A percentile compares a stretch with the other conserved stretches of the same genome.
These are phyloP conservation scores for Cephus nigrinus DNA, from an alignment of 2,888 invertebrate species.

Conservation along the genomic window DNA sequence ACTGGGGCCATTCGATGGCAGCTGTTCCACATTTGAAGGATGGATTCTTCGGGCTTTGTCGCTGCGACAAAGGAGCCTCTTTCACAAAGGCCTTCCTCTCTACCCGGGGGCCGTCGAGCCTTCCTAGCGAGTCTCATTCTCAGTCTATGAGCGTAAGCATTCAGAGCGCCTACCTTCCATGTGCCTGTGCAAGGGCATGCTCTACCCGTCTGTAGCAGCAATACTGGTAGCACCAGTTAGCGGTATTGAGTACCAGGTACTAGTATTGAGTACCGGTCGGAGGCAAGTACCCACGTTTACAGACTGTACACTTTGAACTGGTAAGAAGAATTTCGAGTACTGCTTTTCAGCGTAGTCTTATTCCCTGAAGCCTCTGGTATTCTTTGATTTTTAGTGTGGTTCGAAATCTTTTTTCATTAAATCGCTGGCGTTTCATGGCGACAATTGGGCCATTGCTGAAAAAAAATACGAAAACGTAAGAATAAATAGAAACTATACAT, in stretches of 20 bases:
- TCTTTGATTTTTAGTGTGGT: not conserved
- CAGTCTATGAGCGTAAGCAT: conserved; percentile 35
- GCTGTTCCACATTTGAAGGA: conserved; percentile 66
- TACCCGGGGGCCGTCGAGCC: conserved; percentile 5
- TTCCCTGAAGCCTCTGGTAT: not conserved
- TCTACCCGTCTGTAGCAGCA: not conserved
- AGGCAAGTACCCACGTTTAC: not conserved
- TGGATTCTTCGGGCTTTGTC: conserved; percentile 64
- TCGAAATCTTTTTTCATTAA: not conserved
- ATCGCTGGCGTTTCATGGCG: not conserved
- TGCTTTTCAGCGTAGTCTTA: not conserved
- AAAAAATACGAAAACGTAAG: not conserved
- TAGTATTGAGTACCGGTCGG: not conserved
- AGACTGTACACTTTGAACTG: not conserved
- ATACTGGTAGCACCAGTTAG: not conserved
- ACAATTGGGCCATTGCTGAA: not conserved
- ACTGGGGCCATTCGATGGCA: conserved; percentile 60
- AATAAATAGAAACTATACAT: not conserved
- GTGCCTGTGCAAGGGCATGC: not conserved
- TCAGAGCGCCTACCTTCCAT: conserved; percentile 20
- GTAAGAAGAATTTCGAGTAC: not conserved
- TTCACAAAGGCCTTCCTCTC: conserved; percentile 16
- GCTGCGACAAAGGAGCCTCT: conserved; percentile 54
- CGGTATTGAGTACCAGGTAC: not conserved
- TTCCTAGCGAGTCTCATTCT: conserved; percentile 18